These are phyloP conservation scores for Tinea semifulvella DNA, from an alignment of 2,888 invertebrate genomes.

Conservation along the genomic window DNA sequence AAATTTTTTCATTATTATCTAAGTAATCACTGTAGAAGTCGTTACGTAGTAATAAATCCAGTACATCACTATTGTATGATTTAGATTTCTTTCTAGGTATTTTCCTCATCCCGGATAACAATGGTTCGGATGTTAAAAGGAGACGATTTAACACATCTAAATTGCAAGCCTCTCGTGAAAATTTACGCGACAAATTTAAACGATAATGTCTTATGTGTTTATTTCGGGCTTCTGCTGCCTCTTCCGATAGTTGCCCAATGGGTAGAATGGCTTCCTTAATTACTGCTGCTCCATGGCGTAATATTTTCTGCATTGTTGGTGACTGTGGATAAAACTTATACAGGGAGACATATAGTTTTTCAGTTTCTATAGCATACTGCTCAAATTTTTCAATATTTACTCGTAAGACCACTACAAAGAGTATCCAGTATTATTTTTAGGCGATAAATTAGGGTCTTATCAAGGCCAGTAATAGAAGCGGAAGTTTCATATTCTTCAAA, in stretches of 20 bases:
- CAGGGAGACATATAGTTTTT: neutral
- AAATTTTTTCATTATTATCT: neutral
- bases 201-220: neutral
- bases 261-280: neutral
- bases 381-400: constrained; percentile 17
- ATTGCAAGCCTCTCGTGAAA: neutral
- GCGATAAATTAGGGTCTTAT: constrained; percentile 18
- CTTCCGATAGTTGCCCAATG: too few species aligned
- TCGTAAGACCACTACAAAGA: constrained; percentile 16
- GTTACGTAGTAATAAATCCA: too few species aligned
- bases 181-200: neutral
- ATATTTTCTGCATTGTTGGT: neutral
- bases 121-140: neutral
- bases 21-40: too few species aligned
- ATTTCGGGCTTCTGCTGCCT: neutral
- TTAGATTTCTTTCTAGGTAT: too few species aligned
- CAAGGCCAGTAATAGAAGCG: constrained; percentile 26
- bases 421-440: constrained; percentile 18
- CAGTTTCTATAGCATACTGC: neutral
- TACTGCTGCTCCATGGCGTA: neutral
- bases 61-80: too few species aligned
- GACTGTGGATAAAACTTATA: neutral
- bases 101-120: neutral
- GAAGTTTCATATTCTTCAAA: constrained; percentile 21
- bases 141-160: neutral